A percentile compares a stretch with the other conserved stretches of the same genome.
These are phyloP conservation scores for Himalopsyche tibetana DNA, from an alignment of 2,888 invertebrate genomes.

Conservation along the genomic window DNA sequence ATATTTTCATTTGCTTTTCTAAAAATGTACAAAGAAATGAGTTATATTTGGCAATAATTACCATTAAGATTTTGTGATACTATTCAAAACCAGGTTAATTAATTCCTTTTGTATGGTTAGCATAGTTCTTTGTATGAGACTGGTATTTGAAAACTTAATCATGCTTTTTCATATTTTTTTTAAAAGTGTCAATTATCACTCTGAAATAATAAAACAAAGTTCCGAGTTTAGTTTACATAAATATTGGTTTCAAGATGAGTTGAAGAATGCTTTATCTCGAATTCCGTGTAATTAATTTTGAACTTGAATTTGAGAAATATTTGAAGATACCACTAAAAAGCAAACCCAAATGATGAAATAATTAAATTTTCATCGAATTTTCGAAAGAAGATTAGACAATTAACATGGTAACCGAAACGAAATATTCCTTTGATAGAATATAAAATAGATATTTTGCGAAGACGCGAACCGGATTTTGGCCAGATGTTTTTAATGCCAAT, in stretches of 20 bases:
- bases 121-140: too few species aligned
- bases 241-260: not conserved
- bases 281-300: not conserved
- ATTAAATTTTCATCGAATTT: slow-evolving; percentile 26
- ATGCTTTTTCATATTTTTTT: too few species aligned
- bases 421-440: slow-evolving; percentile 28
- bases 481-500: slow-evolving; percentile 46
- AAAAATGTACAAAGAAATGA: too few species aligned
- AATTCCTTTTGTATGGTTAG: too few species aligned
- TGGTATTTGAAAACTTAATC: too few species aligned
- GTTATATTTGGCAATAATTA: too few species aligned
- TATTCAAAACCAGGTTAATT: too few species aligned
- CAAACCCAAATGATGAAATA: slow-evolving; percentile 18
- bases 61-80: too few species aligned
- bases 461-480: slow-evolving; percentile 28
- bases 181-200: too few species aligned
- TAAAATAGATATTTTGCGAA: slow-evolving; percentile 26
- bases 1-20: too few species aligned
- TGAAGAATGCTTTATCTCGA: not conserved
- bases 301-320: slow-evolving; percentile 20
- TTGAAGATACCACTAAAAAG: slow-evolving; percentile 24
- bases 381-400: slow-evolving; percentile 20
- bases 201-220: too few species aligned
- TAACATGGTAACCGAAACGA: slow-evolving; percentile 34
- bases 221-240: not conserved